Conservation (phyloP, 2,888 invertebrate species). For the Cephalotes varians region DNA sequence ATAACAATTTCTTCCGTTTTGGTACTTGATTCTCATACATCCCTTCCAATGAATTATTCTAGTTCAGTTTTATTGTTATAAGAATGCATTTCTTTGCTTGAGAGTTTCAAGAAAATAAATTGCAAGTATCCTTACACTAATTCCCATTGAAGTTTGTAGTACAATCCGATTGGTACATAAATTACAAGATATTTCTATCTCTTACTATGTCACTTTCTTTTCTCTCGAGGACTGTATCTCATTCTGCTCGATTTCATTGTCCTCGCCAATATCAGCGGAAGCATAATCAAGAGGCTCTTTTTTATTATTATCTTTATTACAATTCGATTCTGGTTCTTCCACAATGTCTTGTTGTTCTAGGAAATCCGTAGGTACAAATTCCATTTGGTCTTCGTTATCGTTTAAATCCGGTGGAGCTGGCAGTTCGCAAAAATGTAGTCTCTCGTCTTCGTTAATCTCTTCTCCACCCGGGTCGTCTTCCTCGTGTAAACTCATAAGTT, state of each 20-base stretch:
- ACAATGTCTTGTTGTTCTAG: slow-evolving; percentile 84
- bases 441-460: slow-evolving; percentile 73
- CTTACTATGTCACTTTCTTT: slow-evolving; percentile 67
- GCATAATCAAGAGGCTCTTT: slow-evolving; percentile 73
- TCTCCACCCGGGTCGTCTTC: slow-evolving; percentile 83
- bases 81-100: neutral
- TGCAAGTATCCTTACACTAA: slow-evolving; percentile 14
- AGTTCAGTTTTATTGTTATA: neutral
- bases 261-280: slow-evolving; percentile 67
- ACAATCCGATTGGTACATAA: slow-evolving; percentile 24
- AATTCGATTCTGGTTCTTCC: slow-evolving; percentile 80
- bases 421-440: slow-evolving; percentile 78
- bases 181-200: slow-evolving; percentile 4
- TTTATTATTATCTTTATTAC: slow-evolving; percentile 73
- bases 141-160: slow-evolving; percentile 23
- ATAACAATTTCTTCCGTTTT: slow-evolving; percentile 36
- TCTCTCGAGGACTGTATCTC: slow-evolving; percentile 64
- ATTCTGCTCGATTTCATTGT: slow-evolving; percentile 57
- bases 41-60: neutral
- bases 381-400: slow-evolving; percentile 83
- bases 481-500: slow-evolving; percentile 80
- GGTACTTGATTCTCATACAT: neutral
- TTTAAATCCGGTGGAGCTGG: slow-evolving; percentile 78
- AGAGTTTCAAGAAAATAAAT: slow-evolving; percentile 27
- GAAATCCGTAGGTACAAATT: slow-evolving; percentile 85